Conservation (phyloP, 2,113 vertebrate species). For the Saimiri boliviensis region DNA sequence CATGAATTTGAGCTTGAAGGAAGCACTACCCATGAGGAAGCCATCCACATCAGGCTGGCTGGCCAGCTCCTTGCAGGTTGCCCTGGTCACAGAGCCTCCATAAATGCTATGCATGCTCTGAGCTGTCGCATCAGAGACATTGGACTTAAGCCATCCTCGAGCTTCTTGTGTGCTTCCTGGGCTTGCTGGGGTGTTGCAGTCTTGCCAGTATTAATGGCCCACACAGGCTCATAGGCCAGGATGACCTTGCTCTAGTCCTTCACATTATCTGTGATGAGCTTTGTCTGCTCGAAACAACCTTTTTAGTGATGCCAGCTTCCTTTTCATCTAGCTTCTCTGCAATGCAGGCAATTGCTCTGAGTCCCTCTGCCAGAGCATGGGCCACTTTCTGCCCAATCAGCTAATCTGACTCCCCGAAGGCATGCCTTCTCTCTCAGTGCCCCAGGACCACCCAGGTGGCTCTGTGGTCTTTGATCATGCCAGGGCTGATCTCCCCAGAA, state of each 20-base stretch:
- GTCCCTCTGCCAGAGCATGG: constrained; percentile 91
- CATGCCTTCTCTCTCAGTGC: constrained; percentile 94
- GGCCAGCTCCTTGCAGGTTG: constrained; percentile 94
- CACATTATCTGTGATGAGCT: constrained; percentile 95
- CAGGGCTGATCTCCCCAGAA: constrained; percentile 86
- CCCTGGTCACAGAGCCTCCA: constrained; percentile 97
- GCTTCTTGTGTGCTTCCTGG: constrained; percentile 96
- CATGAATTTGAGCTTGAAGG: constrained; percentile 86
- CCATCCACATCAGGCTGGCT: constrained; percentile 42
- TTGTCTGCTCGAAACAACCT: constrained; percentile 96
- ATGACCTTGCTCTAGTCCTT: constrained; percentile 99
- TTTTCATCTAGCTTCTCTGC: constrained; percentile 98
- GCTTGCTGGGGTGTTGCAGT: constrained; percentile 98
- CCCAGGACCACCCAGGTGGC: constrained; percentile 96
- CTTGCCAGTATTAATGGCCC: constrained; percentile 99
- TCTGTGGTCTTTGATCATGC: constrained; percentile 98
- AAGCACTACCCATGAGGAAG: too few relatives aligned
- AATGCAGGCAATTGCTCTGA: constrained; percentile 96
- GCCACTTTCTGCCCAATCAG: constrained; percentile 98
- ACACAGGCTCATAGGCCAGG: constrained; percentile 97
- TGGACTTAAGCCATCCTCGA: constrained; percentile 94
- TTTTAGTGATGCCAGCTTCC: constrained; percentile 97
- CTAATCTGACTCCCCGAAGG: constrained; percentile 82
- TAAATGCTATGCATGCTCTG: constrained; percentile 96
- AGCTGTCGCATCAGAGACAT: constrained; percentile 92